Percentiles rank a stretch among this genome's conserved stretches.
phyloP scores from a whole-genome alignment of 2,113 vertebrate genomes.

The Tragelaphus buxtoni region DNA sequence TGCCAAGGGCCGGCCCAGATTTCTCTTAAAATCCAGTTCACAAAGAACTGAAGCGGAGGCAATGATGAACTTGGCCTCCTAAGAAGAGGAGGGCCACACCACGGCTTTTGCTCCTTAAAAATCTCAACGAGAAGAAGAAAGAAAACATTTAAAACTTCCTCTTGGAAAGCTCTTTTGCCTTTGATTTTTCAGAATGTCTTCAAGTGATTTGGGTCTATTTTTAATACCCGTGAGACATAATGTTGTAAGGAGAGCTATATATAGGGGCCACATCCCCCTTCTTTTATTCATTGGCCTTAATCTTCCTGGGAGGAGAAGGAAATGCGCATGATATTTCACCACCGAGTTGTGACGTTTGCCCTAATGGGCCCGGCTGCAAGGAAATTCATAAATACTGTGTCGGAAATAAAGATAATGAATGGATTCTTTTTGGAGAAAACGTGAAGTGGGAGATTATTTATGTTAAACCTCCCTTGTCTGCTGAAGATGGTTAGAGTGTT shows the following conservation, averaged over 20 bases:
- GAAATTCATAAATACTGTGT: constrained; percentile 67
- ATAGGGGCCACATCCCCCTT: constrained; percentile 55
- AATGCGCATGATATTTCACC: not conserved
- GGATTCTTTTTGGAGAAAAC: constrained; percentile 60
- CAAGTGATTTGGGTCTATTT: constrained; percentile 74
- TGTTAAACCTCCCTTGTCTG: constrained; percentile 57
- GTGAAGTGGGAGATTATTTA: constrained; percentile 69
- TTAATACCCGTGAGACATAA: constrained; percentile 66
- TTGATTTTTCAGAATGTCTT: constrained; percentile 64
- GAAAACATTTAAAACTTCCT: constrained; percentile 33
- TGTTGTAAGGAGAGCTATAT: constrained; percentile 60
- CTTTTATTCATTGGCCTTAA: constrained; percentile 60
- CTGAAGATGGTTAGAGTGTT: constrained; percentile 27
- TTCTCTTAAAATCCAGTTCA: not conserved
- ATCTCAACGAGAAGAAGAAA: constrained; percentile 33
- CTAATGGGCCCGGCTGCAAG: constrained; percentile 15
- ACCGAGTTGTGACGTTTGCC: constrained; percentile 36
- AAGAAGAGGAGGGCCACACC: not conserved
- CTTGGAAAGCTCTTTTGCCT: constrained; percentile 59
- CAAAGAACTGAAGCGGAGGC: not conserved
- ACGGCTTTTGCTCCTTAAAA: not conserved
- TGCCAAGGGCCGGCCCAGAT: not conserved
- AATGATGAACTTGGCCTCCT: not conserved
- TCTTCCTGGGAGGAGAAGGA: constrained; percentile 52
- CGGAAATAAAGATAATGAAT: constrained; percentile 70